phyloP scores from a whole-genome alignment of 2,888 invertebrate species.

The Mythimna albipuncta region DNA sequence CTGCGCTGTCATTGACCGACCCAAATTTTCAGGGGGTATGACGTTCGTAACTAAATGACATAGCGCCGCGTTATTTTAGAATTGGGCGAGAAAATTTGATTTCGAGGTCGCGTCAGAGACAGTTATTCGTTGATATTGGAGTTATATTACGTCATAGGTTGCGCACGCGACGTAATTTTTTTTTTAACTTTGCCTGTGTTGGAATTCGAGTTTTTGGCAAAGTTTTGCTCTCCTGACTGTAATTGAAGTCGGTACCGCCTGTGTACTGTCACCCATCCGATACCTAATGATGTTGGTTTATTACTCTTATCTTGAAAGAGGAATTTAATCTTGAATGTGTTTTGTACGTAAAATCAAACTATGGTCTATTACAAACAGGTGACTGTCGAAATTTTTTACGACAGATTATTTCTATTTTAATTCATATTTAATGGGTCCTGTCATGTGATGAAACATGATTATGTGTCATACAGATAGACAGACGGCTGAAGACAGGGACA shows the following conservation, averaged over 20 bases:
- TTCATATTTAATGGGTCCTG: slow-evolving; percentile 58
- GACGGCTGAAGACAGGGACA: slow-evolving; percentile 31
- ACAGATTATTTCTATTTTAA: slow-evolving; percentile 58
- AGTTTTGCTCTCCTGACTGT: slow-evolving; percentile 33
- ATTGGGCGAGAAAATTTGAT: slow-evolving; percentile 75
- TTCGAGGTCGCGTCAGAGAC: slow-evolving; percentile 82
- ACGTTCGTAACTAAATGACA: slow-evolving; percentile 80
- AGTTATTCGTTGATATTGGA: slow-evolving; percentile 70
- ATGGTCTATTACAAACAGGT: slow-evolving; percentile 34
- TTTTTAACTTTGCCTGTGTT: slow-evolving; percentile 50
- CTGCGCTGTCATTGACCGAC: slow-evolving; percentile 85
- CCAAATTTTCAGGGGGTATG: slow-evolving; percentile 82
- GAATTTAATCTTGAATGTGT: slow-evolving; percentile 59
- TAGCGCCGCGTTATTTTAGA: slow-evolving; percentile 82
- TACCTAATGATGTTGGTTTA: slow-evolving; percentile 58
- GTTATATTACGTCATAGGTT: slow-evolving; percentile 75
- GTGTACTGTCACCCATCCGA: slow-evolving; percentile 43
- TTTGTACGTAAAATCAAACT: slow-evolving; percentile 56
- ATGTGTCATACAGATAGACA: slow-evolving; percentile 28
- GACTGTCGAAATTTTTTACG: slow-evolving; percentile 45
- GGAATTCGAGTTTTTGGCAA: slow-evolving; percentile 53
- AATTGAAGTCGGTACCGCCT: slow-evolving; percentile 45
- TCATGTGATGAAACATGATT: slow-evolving; percentile 62
- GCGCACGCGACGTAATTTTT: slow-evolving; percentile 66
- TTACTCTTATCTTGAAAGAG: slow-evolving; percentile 56